These are phyloP conservation scores for Oxystoma pomonae DNA, from an alignment of 2,888 invertebrate species.

Conservation along the genomic window DNA sequence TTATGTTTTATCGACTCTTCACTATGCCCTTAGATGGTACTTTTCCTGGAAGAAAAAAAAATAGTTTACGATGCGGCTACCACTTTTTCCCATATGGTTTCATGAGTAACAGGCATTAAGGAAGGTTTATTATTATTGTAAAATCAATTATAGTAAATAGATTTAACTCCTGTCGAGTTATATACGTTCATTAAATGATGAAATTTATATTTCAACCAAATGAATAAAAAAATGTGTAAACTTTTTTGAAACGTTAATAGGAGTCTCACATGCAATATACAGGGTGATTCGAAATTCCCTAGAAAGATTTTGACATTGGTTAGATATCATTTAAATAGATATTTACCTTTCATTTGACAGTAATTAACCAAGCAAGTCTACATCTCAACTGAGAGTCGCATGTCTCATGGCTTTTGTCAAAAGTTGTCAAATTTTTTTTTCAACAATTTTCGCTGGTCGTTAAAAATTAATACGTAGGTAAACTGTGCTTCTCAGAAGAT, in stretches of 20 bases:
- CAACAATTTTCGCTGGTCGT: too few species aligned
- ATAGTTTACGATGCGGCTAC: not conserved
- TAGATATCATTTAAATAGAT: too few species aligned
- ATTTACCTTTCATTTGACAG: too few species aligned
- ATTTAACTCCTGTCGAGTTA: conserved; percentile 6
- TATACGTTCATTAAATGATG: not conserved
- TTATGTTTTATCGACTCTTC: too few species aligned
- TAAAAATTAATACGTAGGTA: too few species aligned
- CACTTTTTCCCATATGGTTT: conserved; percentile 1
- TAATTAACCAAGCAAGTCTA: too few species aligned
- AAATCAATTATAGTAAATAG: conserved; percentile 13
- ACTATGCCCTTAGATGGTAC: not conserved
- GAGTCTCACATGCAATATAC: not conserved
- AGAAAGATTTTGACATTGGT: too few species aligned
- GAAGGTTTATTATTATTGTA: conserved; percentile 13
- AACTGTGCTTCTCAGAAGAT: too few species aligned
- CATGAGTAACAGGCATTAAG: conserved; percentile 12
- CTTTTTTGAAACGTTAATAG: not conserved
- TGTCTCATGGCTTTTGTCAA: too few species aligned
- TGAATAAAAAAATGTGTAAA: not conserved
- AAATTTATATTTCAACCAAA: not conserved
- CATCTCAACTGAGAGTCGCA: too few species aligned
- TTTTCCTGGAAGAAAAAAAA: not conserved
- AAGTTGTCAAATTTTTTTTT: too few species aligned
- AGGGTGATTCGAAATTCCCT: too few species aligned